phyloP scores from a whole-genome alignment of 2,888 invertebrate species.

The Mycalesis mineus region DNA sequence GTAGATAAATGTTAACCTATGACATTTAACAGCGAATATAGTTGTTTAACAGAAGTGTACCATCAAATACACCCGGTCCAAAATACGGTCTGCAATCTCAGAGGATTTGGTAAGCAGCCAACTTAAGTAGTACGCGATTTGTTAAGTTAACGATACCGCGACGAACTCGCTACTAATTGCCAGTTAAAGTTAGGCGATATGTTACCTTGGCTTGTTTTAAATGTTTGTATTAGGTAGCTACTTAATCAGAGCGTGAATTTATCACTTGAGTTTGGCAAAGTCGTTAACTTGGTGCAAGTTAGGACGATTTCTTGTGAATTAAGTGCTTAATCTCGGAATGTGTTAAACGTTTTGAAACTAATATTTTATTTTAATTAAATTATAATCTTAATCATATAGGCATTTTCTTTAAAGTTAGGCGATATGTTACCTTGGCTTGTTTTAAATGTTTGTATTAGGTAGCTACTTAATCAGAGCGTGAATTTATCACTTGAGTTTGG shows the following conservation, averaged over 20 bases:
- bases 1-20: neutral
- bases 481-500: conserved; percentile 22
- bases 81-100: conserved; percentile 25
- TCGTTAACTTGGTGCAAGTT: conserved; percentile 16
- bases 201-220: conserved; percentile 31
- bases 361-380: no score
- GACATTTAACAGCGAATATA: neutral
- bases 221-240: conserved; percentile 22
- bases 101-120: conserved; percentile 32
- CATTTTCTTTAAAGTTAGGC: conserved; percentile 33
- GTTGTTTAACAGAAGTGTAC: conserved; percentile 9
- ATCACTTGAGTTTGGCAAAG: conserved; percentile 18
- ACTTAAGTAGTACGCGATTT: conserved; percentile 28
- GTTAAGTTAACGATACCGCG: conserved; percentile 33
- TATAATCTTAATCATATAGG: no score
- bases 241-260: conserved; percentile 22
- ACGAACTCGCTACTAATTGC: conserved; percentile 42
- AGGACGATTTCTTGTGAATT: neutral
- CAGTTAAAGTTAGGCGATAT: conserved; percentile 33
- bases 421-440: conserved; percentile 33
- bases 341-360: no score
- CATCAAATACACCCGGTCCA: conserved; percentile 13
- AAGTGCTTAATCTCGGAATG: no score
- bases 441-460: conserved; percentile 25
- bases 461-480: conserved; percentile 20